These are phyloP conservation scores for Osedax frankpressi DNA, from an alignment of 2,888 invertebrate genomes.

Conservation along the genomic window DNA sequence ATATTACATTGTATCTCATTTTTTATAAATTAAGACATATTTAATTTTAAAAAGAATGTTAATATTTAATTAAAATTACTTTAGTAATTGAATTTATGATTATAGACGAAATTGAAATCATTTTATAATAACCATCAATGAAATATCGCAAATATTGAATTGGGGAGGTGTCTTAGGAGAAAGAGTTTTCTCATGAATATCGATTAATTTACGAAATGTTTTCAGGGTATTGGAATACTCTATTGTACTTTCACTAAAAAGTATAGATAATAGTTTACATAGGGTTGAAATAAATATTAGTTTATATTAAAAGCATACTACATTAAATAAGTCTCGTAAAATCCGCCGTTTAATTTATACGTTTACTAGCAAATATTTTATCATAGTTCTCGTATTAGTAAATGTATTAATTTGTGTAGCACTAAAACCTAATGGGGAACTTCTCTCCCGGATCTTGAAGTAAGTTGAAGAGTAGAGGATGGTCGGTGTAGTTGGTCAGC, in stretches of 20 bases:
- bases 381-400: too few species aligned
- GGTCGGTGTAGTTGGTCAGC: conserved; percentile 26
- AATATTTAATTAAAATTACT: not conserved
- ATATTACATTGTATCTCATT: too few species aligned
- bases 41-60: not conserved
- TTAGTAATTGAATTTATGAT: too few species aligned
- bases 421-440: conserved; percentile 24
- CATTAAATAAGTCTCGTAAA: too few species aligned
- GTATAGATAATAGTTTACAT: too few species aligned
- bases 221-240: conserved; percentile 26
- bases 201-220: conserved; percentile 22
- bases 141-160: conserved; percentile 28
- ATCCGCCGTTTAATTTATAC: too few species aligned
- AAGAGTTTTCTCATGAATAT: conserved; percentile 23
- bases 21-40: too few species aligned
- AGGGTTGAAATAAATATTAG: too few species aligned
- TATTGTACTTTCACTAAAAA: conserved; percentile 23
- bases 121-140: conserved; percentile 28
- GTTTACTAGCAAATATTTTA: too few species aligned
- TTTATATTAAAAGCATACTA: too few species aligned
- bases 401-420: not conserved
- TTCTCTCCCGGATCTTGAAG: conserved; percentile 30
- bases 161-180: conserved; percentile 23
- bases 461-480: conserved; percentile 28
- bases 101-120: too few species aligned